Base-by-base conservation (phyloP, 1,140 invertebrate species). In the Caerostris darwini region DNA sequence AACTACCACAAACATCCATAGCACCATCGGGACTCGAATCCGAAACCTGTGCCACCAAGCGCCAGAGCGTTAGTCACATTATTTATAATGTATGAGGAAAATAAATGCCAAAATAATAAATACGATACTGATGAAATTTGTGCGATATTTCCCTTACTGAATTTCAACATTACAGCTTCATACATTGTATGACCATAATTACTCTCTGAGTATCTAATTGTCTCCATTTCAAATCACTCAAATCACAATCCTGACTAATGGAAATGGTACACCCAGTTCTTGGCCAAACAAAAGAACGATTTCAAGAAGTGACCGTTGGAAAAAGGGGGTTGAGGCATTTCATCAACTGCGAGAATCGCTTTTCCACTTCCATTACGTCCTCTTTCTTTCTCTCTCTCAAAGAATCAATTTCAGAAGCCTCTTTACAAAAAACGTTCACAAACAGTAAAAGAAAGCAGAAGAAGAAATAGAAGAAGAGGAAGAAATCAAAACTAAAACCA, bases 331-430 rank as follows among this genome's bases (percentile, higher is more conserved):
- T 10, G 3, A 64, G 19, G 50, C 69, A 34, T 71, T 71, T 71
- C 69, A 71, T 71, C 69, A 71, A 71, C 69, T 71, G 7, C 8
- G 69, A 19, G 50, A 71, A 34, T 8, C 69, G n/a, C 69, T 71
- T 71, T 34, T 71, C 82, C 82, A 85, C 82, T 85, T 85, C 82
- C 82, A 85, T 71, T 71, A 85, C 54, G 10, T 53, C 64, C 64
- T 67, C n/a, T n/a, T 67, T 67, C 64, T 67, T 5, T 57, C 17
- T 85, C 57, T 57, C 53, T 57, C 82, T 85, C 54, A 85, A 85
- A 85, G 82, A 85, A 85, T 85, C 82, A 85, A 85, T 58, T 85
- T 85, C 82, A 85, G 82, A 85, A 85, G 71, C 71, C 82, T 85
- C 57, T 85, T 57, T 58, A 85, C 54, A 85, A 85, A 67, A 83